Percentiles rank a stretch among this genome's conserved stretches.
phyloP scores from a whole-genome alignment of 2,797 vertebrate species.

The Crocodylus rhombifer region DNA sequence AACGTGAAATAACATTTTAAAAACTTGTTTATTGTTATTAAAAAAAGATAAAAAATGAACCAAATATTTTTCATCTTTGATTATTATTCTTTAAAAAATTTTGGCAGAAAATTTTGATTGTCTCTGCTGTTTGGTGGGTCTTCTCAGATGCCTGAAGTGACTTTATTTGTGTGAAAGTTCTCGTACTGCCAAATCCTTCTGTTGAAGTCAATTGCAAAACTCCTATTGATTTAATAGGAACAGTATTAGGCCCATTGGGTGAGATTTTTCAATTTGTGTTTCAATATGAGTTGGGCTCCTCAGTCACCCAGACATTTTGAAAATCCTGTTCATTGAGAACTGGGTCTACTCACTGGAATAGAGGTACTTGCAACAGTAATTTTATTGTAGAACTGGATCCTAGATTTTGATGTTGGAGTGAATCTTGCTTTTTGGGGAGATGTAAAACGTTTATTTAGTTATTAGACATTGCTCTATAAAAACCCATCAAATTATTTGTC shows the following conservation, averaged over 20 bases:
- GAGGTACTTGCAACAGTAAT: not conserved
- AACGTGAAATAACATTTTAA: not conserved
- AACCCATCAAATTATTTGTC: not conserved
- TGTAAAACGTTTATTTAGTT: not conserved
- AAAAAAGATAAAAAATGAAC: not conserved
- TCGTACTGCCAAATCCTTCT: not conserved
- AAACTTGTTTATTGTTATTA: not conserved
- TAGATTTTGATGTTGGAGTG: not conserved
- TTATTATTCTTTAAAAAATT: not conserved
- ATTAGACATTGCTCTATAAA: not conserved
- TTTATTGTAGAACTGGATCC: not conserved
- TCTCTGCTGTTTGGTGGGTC: not conserved
- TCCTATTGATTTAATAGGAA: not conserved
- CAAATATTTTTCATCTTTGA: not conserved
- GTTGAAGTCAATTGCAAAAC: not conserved
- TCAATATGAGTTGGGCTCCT: accelerated
- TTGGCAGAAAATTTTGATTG: not conserved
- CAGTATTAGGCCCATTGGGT: accelerated
- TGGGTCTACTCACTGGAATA: not conserved
- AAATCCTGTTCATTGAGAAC: not conserved
- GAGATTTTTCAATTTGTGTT: not conserved
- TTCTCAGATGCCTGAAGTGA: not conserved
- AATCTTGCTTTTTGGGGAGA: not conserved
- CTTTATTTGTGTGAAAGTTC: not conserved
- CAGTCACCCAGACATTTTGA: not conserved